Evolutionary conservation across 2,797 vertebrate species (phyloP).

Genomic region (Micrastur ruficollis): DNA sequence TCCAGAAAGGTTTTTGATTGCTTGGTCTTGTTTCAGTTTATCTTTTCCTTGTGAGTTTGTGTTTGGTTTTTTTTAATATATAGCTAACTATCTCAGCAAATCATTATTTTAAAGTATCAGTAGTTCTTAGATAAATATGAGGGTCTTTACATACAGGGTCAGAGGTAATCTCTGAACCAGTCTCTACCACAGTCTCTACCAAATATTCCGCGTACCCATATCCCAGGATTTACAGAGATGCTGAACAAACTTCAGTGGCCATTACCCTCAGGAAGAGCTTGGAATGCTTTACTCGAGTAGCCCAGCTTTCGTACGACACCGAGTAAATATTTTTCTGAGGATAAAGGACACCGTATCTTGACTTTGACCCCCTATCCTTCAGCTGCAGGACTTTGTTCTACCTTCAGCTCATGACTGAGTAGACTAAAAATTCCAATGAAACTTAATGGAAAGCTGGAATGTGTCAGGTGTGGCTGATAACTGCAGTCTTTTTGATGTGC

Average conservation of each 20-base stretch:
- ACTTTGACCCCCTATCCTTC: not conserved
- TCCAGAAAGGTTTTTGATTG: not conserved
- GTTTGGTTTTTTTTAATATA: not conserved
- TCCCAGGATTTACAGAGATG: not conserved
- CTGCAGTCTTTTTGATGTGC: not conserved
- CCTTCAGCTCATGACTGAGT: not conserved
- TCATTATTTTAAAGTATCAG: not conserved
- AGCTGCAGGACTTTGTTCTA: not conserved
- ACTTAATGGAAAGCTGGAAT: not conserved
- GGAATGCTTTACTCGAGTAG: not conserved
- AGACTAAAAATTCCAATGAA: not conserved
- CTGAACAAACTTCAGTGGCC: not conserved
- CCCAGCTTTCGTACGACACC: not conserved
- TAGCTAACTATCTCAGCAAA: not conserved
- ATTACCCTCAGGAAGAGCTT: not conserved
- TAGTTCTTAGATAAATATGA: not conserved
- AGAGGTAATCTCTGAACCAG: not conserved
- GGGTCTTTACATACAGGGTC: not conserved
- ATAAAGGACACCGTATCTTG: not conserved
- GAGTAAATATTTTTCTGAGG: constrained; percentile 30
- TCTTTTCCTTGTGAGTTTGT: not conserved
- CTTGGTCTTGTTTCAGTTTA: not conserved
- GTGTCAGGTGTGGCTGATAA: not conserved
- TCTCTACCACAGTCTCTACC: not conserved
- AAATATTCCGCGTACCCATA: not conserved